A percentile compares a stretch with the other conserved stretches of the same genome.
These are phyloP conservation scores for Dynastes hyllus DNA, from an alignment of 2,888 invertebrate species.

Conservation along the genomic window DNA sequence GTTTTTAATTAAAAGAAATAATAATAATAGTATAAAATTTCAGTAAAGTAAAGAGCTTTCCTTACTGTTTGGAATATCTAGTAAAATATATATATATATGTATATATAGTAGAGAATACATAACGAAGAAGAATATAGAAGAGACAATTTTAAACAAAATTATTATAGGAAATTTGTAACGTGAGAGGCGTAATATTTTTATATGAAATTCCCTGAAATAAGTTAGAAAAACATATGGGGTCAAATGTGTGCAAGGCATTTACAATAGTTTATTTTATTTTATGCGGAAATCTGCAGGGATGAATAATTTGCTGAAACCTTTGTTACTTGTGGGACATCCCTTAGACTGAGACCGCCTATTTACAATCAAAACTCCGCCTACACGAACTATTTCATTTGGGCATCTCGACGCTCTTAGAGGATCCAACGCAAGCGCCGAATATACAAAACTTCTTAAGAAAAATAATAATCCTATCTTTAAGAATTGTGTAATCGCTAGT, in stretches of 20 bases:
- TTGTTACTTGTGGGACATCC: constrained; percentile 69
- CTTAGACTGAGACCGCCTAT: constrained; percentile 68
- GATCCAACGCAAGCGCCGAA: constrained; percentile 64
- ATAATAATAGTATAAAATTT: too few relatives aligned
- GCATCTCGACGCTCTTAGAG: constrained; percentile 60
- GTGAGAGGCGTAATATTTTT: constrained; percentile 20
- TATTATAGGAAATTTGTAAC: constrained; percentile 41
- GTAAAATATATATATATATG: too few relatives aligned
- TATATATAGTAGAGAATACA: too few relatives aligned
- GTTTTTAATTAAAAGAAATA: too few relatives aligned
- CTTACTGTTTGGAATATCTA: too few relatives aligned
- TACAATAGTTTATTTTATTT: constrained; percentile 66
- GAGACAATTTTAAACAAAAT: constrained; percentile 27
- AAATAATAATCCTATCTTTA: constrained; percentile 24
- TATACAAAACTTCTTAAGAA: constrained; percentile 50
- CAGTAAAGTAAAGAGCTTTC: too few relatives aligned
- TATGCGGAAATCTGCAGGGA: constrained; percentile 69
- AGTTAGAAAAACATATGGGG: constrained; percentile 63
- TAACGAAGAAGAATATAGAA: too few relatives aligned
- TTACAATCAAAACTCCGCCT: constrained; percentile 68
- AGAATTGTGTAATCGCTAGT: neutral
- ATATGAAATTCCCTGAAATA: constrained; percentile 11
- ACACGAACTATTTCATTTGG: constrained; percentile 67
- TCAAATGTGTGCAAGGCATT: constrained; percentile 62
- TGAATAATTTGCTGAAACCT: constrained; percentile 71